phyloP scores from a whole-genome alignment of 92 coral and sea anemone genomes.

The Heteractis magnifica region DNA sequence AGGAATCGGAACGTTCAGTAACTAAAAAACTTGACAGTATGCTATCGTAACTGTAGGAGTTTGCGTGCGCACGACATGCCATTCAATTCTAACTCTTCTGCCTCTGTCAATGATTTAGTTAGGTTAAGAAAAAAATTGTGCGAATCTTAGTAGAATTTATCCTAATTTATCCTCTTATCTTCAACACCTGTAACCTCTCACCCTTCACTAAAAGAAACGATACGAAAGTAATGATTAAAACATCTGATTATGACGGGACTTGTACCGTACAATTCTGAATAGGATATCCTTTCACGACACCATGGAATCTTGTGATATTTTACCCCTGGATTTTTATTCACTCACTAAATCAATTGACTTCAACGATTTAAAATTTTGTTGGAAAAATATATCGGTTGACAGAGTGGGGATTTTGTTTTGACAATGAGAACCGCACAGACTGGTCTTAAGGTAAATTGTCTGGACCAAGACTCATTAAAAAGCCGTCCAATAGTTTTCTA shows the following conservation, averaged over 20 bases:
- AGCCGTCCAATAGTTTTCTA: not conserved
- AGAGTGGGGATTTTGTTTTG: not conserved
- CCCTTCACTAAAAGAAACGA: not conserved
- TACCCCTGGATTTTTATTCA: not conserved
- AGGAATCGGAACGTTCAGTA: no score
- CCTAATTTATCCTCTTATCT: slow-evolving; percentile 3
- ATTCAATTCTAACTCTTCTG: not conserved
- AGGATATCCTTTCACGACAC: no score
- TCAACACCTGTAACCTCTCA: slow-evolving; percentile 32
- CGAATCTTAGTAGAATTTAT: not conserved
- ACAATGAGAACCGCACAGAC: not conserved
- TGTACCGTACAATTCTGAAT: not conserved
- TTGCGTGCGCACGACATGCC: no score
- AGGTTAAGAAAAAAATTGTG: not conserved
- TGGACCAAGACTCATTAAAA: slow-evolving; percentile 7
- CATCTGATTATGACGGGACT: slow-evolving; percentile 13
- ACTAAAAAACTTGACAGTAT: no score
- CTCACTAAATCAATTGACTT: not conserved
- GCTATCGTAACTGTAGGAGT: no score
- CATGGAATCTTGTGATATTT: no score
- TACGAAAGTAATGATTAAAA: slow-evolving; percentile 18
- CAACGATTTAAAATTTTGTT: not conserved
- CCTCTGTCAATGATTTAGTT: not conserved
- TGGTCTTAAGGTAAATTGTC: not conserved
- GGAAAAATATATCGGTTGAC: not conserved